Evolutionary conservation across 2,113 vertebrate species (phyloP).

Genomic region (Scolopax mira): DNA sequence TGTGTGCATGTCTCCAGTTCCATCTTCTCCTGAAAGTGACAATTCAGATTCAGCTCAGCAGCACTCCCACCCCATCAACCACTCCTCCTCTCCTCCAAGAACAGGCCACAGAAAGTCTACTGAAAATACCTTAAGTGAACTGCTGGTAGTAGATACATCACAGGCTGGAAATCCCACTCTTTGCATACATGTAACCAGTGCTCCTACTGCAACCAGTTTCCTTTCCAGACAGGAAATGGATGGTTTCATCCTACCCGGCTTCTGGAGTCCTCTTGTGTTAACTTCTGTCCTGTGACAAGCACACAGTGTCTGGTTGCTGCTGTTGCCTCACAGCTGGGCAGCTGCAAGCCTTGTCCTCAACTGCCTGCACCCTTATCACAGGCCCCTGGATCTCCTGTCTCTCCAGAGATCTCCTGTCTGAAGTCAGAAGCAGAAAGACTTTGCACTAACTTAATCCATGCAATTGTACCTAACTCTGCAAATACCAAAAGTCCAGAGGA

Average conservation of each 20-base stretch:
- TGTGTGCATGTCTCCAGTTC: neutral
- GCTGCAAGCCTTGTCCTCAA: accelerated
- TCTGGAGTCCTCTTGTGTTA: neutral
- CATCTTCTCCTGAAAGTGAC: neutral
- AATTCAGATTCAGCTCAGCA: neutral
- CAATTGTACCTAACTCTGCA: neutral
- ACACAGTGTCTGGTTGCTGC: neutral
- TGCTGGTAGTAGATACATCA: neutral
- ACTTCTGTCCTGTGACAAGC: neutral
- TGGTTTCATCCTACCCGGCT: neutral
- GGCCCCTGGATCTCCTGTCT: too few relatives aligned
- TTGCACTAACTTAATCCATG: neutral
- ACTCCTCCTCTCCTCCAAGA: neutral
- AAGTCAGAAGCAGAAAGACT: neutral
- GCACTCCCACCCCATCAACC: neutral
- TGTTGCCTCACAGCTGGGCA: neutral
- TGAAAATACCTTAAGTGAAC: neutral
- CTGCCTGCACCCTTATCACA: neutral
- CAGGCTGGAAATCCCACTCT: neutral
- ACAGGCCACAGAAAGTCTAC: accelerated
- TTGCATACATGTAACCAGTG: neutral
- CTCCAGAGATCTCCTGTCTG: too few relatives aligned
- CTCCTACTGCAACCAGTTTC: neutral
- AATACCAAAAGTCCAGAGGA: neutral
- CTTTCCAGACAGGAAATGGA: neutral